Base-by-base conservation (phyloP, 2,888 invertebrate genomes). In the Eupithecia exiguata region DNA sequence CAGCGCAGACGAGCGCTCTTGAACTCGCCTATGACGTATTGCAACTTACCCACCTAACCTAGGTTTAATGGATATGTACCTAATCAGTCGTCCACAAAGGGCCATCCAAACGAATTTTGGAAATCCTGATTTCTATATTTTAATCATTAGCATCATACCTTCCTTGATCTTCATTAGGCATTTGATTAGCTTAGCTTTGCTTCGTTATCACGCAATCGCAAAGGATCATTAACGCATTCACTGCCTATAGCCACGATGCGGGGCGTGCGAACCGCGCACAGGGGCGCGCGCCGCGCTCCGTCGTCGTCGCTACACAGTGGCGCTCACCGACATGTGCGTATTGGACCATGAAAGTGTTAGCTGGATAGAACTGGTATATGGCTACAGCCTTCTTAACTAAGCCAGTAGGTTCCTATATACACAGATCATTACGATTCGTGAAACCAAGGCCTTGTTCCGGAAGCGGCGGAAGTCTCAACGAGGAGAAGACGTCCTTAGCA, bases 371-470 rank as follows among this genome's bases (percentile, higher is more conserved):
- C 21, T 21, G 10, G 3, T 53, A 9, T 49, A n/a, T n/a, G n/a
- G 49, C 49, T 53, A 53, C 53, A 21, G 21, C 10, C 10, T 53
- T 53, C 21, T 21, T 53, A 53, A 21, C 3, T 5, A 53, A 53
- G 53, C n/a, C n/a, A 9, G 53, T 21, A 53, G 18, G 7, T n/a
- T 3, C 21, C 21, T 53, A 53, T 10, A 10, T 49, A 43, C 43
- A 21, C 53, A 53, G 53, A 10, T 53, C 53, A 53, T 53, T 53
- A 53, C 1, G 21, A 21, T 53, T 74, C 74, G 83, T 80, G 85
- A 84, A 85, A 86, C 80, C 80, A 87, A 88, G 88, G 87, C 78
- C 80, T 74, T 10, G n/a, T 70, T 75, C 80, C 84, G 86, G 87
- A 86, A 86, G 82, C 80, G 74, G 75, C 77, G 85, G 85, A 87